Percentiles rank a stretch among this genome's conserved stretches.
Evolutionary conservation across 1,140 invertebrate species (phyloP).

Genomic region (Listronotus bonariensis): DNA sequence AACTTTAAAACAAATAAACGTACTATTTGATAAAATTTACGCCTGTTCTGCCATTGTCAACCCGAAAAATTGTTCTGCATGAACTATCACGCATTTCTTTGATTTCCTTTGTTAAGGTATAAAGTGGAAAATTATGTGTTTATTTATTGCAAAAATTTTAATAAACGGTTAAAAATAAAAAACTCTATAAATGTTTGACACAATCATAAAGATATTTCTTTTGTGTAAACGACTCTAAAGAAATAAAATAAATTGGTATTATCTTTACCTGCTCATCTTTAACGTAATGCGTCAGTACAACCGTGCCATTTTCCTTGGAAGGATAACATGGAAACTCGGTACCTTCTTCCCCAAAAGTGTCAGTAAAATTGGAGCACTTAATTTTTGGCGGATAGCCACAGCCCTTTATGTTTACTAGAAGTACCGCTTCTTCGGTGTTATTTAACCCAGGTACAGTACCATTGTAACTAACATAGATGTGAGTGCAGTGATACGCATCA

Average conservation of each 20-base stretch:
- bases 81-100: too few relatives aligned
- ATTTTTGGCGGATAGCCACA: slow-evolving; percentile 88
- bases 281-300: slow-evolving; percentile 80
- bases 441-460: slow-evolving; percentile 48
- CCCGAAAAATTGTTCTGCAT: too few relatives aligned
- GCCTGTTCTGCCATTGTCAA: too few relatives aligned
- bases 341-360: slow-evolving; percentile 74
- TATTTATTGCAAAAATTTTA: too few relatives aligned
- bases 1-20: too few relatives aligned
- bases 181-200: too few relatives aligned
- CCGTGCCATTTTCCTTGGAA: slow-evolving; percentile 77
- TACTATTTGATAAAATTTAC: too few relatives aligned
- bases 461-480: slow-evolving; percentile 82
- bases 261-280: slow-evolving; percentile 68
- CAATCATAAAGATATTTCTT: too few relatives aligned
- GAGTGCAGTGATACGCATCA: slow-evolving; percentile 83
- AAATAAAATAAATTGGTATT: slow-evolving; percentile 47
- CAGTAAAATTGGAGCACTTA: slow-evolving; percentile 82
- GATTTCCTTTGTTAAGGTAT: too few relatives aligned
- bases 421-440: slow-evolving; percentile 65
- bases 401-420: slow-evolving; percentile 80
- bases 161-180: too few relatives aligned
- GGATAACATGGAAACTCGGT: slow-evolving; percentile 82
- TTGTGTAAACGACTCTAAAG: background rate
- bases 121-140: too few relatives aligned